Percentiles rank a stretch among this genome's conserved stretches.
phyloP scores from a whole-genome alignment of 2,888 invertebrate species.

The Caenorhabditis angaria region DNA sequence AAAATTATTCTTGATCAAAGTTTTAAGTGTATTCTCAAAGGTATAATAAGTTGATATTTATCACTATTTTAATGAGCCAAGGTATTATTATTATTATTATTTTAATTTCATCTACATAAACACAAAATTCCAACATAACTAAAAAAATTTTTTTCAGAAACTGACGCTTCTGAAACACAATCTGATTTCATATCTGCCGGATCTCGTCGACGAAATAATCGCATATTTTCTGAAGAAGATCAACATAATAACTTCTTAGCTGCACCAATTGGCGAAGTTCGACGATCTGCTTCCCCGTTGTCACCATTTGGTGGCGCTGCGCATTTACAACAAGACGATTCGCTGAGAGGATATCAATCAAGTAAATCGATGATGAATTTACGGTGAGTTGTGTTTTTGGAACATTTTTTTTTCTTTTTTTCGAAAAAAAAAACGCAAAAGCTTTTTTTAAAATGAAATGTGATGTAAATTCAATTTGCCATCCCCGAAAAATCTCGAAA shows the following conservation, averaged over 20 bases:
- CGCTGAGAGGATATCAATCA: conserved; percentile 27
- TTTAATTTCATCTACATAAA: no score
- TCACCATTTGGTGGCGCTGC: not conserved
- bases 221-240: conserved; percentile 36
- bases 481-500: not conserved
- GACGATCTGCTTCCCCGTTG: conserved; percentile 41
- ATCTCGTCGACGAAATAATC: conserved; percentile 30
- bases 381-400: conserved; percentile 23
- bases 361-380: conserved; percentile 55
- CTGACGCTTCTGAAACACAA: conserved; percentile 50
- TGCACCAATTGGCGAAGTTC: conserved; percentile 20
- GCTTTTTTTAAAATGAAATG: not conserved
- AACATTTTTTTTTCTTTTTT: conserved; percentile 16
- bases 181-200: conserved; percentile 47
- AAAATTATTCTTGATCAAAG: no score
- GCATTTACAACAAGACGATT: conserved; percentile 21
- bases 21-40: no score
- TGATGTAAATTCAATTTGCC: conserved; percentile 3
- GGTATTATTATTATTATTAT: no score
- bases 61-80: no score
- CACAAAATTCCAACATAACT: no score
- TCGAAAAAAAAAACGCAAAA: conserved; percentile 3
- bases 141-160: conserved; percentile 22
- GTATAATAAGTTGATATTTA: no score
- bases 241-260: conserved; percentile 25